Base-by-base conservation (phyloP, 2,797 vertebrate species). In the Macroramphosus scolopax region DNA sequence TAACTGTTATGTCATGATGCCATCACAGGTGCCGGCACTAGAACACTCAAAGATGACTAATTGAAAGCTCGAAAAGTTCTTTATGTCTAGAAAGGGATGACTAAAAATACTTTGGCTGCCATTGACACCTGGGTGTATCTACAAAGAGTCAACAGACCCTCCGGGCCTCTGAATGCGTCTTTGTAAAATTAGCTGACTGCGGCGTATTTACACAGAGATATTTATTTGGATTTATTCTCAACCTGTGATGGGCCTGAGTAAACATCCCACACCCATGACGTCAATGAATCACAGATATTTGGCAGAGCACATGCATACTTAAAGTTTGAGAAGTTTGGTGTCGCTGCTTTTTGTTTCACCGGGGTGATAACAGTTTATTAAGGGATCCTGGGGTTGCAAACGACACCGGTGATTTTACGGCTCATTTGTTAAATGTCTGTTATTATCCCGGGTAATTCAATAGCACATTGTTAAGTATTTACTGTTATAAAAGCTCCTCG, bases 381-480 rank as follows among this genome's bases (percentile, higher is more conserved):
- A 56, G 26, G 30, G 41, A 58, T 14, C 10, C 24, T 2, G 6
- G 16, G 35, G 31, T 45, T 24, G 6, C 14, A 44, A 52, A 49
- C 37, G 17, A 60, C 55, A 56, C 16, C 46, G 44, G 62, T 44
- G 29, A 66, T 78, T 65, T 65, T 35, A 51, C 41, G 43, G 51
- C 36, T 66, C 34, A 68, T 77, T 80, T 61, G 72, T 35, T 65
- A 71, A 81, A 83, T 77, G 66, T 43, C 53, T 67, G 62, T 87
- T 78, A 82, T 87, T 80, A 72, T 22, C 38, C 12, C 49, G 9
- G 31, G 59, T 53, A 40, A 64, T 62, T 77, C 45, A 77, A 34
- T 36, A 66, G 66, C 75, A 66, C 55, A 56, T 81, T 64, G 78
- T 88, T 88, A 82, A 82, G 63, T 78, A 39, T 74, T 85, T 62